These are phyloP conservation scores for Lepus townsendii DNA, from an alignment of 2,797 vertebrate species.

Conservation along the genomic window DNA sequence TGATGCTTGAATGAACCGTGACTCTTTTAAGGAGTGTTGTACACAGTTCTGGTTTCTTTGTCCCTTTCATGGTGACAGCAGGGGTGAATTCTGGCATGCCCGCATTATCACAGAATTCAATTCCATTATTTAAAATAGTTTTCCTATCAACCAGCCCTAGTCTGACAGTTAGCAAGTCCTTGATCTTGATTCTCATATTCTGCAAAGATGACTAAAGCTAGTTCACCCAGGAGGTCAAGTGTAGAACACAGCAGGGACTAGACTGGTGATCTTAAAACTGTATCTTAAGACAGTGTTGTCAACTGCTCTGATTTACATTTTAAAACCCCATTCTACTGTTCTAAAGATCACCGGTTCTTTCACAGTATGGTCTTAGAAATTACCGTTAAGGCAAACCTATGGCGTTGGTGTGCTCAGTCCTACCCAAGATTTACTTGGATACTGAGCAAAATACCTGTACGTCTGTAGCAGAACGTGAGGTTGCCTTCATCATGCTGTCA, in stretches of 20 bases:
- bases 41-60: background rate
- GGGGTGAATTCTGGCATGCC: background rate
- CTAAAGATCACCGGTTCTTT: background rate
- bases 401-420: background rate
- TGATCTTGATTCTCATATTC: background rate
- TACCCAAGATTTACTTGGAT: background rate
- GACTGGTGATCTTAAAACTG: background rate
- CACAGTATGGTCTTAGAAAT: too few species aligned
- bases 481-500: background rate
- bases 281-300: background rate
- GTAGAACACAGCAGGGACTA: background rate
- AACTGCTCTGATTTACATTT: conserved; percentile 1
- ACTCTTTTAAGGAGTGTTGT: background rate
- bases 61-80: background rate
- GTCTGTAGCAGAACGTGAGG: background rate
- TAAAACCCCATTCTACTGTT: background rate
- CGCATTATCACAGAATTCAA: background rate
- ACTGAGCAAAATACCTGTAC: background rate
- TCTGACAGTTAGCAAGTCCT: background rate
- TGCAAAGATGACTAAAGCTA: background rate
- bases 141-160: background rate
- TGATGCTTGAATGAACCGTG: background rate
- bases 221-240: background rate
- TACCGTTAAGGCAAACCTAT: background rate
- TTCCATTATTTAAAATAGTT: background rate